A percentile compares a stretch with the other conserved stretches of the same genome.
Evolutionary conservation across 2,888 invertebrate species (phyloP).

Genomic region (Lycophotia porphyrea): DNA sequence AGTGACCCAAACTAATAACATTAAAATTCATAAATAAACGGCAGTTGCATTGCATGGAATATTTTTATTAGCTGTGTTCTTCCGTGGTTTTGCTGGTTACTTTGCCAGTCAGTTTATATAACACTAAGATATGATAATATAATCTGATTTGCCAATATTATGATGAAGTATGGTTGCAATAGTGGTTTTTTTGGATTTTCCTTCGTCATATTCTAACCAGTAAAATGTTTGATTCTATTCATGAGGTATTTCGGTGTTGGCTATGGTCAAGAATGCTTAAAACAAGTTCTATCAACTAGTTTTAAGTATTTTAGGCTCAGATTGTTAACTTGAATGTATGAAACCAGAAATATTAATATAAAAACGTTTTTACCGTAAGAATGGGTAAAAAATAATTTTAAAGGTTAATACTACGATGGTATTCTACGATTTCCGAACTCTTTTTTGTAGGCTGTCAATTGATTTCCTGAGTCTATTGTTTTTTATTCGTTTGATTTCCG

Average conservation of each 20-base stretch:
- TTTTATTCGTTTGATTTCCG: neutral
- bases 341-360: neutral
- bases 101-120: neutral
- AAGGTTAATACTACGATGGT: neutral
- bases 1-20: neutral
- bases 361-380: neutral
- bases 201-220: neutral
- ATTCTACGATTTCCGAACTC: neutral
- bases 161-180: neutral
- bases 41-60: neutral
- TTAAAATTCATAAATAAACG: neutral
- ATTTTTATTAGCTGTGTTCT: conserved; percentile 15
- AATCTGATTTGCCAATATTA: conserved; percentile 21
- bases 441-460: conserved; percentile 2
- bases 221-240: neutral
- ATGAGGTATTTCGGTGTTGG: neutral
- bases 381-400: neutral
- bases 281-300: too few relatives aligned
- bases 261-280: too few relatives aligned
- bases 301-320: neutral
- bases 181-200: neutral
- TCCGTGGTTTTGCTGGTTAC: neutral
- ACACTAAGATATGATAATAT: neutral
- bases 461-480: neutral
- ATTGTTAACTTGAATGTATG: neutral